These are phyloP conservation scores for Macrobrachium rosenbergii DNA, from an alignment of 1,140 invertebrate genomes.

Conservation along the genomic window DNA sequence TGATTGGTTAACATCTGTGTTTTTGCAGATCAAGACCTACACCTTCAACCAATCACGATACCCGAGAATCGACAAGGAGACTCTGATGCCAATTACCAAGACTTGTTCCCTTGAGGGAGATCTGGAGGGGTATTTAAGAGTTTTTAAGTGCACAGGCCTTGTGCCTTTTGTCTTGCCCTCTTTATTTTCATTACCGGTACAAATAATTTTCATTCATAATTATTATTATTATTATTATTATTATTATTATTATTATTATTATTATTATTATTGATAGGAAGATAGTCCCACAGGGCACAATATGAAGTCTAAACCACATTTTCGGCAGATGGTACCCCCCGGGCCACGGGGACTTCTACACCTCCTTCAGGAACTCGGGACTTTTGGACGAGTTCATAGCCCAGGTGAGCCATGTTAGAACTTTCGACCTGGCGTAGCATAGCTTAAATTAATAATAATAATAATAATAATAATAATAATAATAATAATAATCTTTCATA, in stretches of 20 bases:
- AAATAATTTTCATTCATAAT: not conserved
- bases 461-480: not conserved
- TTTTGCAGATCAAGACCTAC: conserved; percentile 82
- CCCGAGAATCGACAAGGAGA: conserved; percentile 95
- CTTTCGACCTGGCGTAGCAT: too few species aligned
- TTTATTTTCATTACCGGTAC: not conserved
- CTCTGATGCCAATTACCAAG: conserved; percentile 80
- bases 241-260: too few species aligned
- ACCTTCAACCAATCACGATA: conserved; percentile 98
- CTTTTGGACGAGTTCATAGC: conserved; percentile 91
- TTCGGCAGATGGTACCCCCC: conserved; percentile 94
- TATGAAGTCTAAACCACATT: not conserved
- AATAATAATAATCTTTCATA: not conserved
- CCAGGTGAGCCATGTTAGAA: conserved; percentile 69
- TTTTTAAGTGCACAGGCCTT: too few species aligned
- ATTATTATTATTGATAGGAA: too few species aligned
- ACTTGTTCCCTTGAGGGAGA: not conserved
- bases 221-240: not conserved
- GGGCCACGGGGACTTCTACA: conserved; percentile 99
- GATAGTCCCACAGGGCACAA: too few species aligned
- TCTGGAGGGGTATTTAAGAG: conserved; percentile 17
- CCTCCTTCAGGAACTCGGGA: conserved; percentile 94
- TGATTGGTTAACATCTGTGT: not conserved
- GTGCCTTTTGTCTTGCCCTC: not conserved
- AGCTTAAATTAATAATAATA: too few species aligned